phyloP scores from a whole-genome alignment of 1,140 invertebrate genomes.

The Episyrphus balteatus region DNA sequence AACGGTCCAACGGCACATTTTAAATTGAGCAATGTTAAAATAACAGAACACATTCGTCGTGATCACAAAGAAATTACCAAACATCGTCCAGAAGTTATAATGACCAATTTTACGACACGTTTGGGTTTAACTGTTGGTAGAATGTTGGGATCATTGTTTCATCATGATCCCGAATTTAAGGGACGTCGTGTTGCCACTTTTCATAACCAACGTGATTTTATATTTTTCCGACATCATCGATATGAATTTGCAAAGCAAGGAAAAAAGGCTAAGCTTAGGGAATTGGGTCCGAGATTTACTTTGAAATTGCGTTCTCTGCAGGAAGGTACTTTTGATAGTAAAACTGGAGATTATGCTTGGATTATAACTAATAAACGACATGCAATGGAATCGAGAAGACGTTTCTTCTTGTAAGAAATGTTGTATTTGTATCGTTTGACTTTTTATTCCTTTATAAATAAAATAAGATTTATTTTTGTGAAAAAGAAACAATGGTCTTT shows the following conservation, averaged over 20 bases:
- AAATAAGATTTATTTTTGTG: no score
- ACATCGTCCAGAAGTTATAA: slow-evolving; percentile 87
- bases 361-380: slow-evolving; percentile 83
- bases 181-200: slow-evolving; percentile 91
- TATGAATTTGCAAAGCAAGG: slow-evolving; percentile 84
- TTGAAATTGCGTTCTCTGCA: slow-evolving; percentile 86
- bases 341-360: slow-evolving; percentile 95
- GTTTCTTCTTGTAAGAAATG: slow-evolving; percentile 67
- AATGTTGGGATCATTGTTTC: slow-evolving; percentile 93
- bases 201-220: slow-evolving; percentile 98
- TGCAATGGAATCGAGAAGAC: slow-evolving; percentile 80
- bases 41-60: slow-evolving; percentile 66
- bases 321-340: slow-evolving; percentile 93
- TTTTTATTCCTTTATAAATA: no score
- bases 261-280: slow-evolving; percentile 73
- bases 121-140: slow-evolving; percentile 80
- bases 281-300: slow-evolving; percentile 93
- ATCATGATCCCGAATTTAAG: slow-evolving; percentile 89
- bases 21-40: slow-evolving; percentile 66
- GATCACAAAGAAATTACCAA: slow-evolving; percentile 67
- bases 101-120: slow-evolving; percentile 94
- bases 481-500: no score
- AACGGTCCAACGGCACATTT: slow-evolving; percentile 92
- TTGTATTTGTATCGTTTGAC: neutral
- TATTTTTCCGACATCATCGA: slow-evolving; percentile 96